These are phyloP conservation scores for Otus scops DNA, from an alignment of 2,797 vertebrate genomes.

Conservation along the genomic window DNA sequence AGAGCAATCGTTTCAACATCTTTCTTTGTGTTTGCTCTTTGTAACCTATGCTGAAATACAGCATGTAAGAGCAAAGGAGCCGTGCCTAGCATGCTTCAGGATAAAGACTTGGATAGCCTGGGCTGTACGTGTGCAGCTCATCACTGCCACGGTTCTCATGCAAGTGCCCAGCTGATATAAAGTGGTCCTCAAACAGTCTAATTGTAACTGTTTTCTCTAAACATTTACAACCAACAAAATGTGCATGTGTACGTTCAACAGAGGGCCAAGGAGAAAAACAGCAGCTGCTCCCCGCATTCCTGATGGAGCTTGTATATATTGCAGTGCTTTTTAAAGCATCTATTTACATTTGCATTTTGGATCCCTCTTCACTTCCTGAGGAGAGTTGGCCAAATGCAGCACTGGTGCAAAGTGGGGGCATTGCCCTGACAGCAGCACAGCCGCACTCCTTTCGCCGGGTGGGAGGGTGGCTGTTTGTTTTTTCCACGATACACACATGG, in stretches of 20 bases:
- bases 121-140: neutral
- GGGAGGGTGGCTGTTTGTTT: neutral
- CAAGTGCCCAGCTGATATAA: slow-evolving; percentile 14
- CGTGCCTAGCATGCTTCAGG: neutral
- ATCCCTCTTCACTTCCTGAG: slow-evolving; percentile 17
- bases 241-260: neutral
- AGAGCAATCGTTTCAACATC: neutral
- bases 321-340: slow-evolving; percentile 54
- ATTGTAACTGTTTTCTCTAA: slow-evolving; percentile 57
- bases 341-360: slow-evolving; percentile 55
- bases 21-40: neutral
- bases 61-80: neutral
- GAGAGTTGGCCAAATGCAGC: neutral
- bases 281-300: slow-evolving; percentile 51
- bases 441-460: rapidly evolving
- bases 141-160: neutral
- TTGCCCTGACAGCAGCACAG: neutral
- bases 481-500: rapidly evolving
- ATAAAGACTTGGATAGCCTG: neutral
- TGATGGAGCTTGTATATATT: slow-evolving; percentile 42
- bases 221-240: slow-evolving; percentile 61
- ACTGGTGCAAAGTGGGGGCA: neutral
- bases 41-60: neutral
- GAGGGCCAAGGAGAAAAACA: neutral
- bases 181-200: neutral